Conservation (phyloP, 2,888 invertebrate genomes). For the Chalcosyrphus nemorum region DNA sequence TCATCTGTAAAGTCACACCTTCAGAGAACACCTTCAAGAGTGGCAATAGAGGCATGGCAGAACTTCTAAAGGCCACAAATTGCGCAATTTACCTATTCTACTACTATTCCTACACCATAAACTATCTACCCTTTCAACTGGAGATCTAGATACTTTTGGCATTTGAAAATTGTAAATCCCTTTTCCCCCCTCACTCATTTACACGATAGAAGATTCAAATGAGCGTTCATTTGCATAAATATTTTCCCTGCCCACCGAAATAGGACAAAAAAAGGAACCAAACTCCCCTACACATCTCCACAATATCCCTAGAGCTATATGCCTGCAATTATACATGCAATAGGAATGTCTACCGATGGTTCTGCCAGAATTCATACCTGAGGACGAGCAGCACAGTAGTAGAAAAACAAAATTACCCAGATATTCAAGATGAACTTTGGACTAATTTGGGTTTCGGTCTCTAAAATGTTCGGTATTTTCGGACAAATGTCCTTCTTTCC, state of each 20-base stretch:
- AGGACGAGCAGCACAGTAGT: neutral
- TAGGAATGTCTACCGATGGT: conserved; percentile 26
- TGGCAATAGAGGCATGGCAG: neutral
- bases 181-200: conserved; percentile 29
- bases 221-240: conserved; percentile 69
- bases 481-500: conserved; percentile 18
- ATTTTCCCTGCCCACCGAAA: conserved; percentile 28
- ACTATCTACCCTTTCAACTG: conserved; percentile 57
- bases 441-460: conserved; percentile 63
- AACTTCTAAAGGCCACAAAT: conserved; percentile 46
- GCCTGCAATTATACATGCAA: conserved; percentile 47
- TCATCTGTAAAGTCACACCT: neutral
- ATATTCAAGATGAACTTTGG: conserved; percentile 63
- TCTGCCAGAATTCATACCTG: conserved; percentile 29
- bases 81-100: conserved; percentile 15
- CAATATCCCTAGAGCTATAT: conserved; percentile 13
- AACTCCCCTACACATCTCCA: neutral
- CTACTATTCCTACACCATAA: conserved; percentile 16
- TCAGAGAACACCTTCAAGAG: conserved; percentile 9
- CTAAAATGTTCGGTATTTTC: conserved; percentile 58
- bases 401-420: conserved; percentile 53
- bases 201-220: conserved; percentile 44
- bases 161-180: conserved; percentile 55
- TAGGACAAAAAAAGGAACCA: neutral
- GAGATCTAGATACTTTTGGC: conserved; percentile 52